A percentile compares a stretch with the other conserved stretches of the same genome.
Evolutionary conservation across 2,113 vertebrate genomes (phyloP).

Genomic region (Calonectris borealis): DNA sequence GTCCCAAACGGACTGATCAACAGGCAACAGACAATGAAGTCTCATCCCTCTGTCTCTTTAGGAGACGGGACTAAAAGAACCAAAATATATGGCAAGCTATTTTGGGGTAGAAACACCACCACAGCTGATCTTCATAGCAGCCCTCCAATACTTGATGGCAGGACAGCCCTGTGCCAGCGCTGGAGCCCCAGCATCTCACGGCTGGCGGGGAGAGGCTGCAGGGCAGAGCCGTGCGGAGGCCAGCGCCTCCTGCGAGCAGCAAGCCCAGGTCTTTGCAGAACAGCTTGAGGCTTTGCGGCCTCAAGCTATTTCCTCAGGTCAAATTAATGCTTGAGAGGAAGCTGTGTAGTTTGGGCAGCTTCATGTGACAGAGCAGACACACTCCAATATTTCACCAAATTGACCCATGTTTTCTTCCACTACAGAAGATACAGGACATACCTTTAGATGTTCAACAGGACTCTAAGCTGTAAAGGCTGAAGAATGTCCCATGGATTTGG

Average conservation of each 20-base stretch:
- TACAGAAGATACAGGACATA: neutral
- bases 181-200: neutral
- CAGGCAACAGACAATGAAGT: neutral
- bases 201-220: neutral
- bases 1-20: neutral
- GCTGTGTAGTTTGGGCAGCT: neutral
- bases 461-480: neutral
- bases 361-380: neutral
- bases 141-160: neutral
- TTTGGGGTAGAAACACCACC: neutral
- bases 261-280: neutral
- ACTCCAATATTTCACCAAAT: neutral
- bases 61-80: neutral
- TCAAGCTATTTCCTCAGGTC: neutral
- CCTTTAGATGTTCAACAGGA: neutral
- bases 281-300: neutral
- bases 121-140: neutral
- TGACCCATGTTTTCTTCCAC: neutral
- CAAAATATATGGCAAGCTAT: neutral
- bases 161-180: neutral
- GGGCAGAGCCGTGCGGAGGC: neutral
- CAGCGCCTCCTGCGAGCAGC: neutral
- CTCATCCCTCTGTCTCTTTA: neutral
- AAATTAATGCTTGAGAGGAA: neutral
- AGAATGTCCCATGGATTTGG: neutral